Base-by-base conservation (phyloP, 2,888 invertebrate genomes). In the Ceriagrion tenellum region DNA sequence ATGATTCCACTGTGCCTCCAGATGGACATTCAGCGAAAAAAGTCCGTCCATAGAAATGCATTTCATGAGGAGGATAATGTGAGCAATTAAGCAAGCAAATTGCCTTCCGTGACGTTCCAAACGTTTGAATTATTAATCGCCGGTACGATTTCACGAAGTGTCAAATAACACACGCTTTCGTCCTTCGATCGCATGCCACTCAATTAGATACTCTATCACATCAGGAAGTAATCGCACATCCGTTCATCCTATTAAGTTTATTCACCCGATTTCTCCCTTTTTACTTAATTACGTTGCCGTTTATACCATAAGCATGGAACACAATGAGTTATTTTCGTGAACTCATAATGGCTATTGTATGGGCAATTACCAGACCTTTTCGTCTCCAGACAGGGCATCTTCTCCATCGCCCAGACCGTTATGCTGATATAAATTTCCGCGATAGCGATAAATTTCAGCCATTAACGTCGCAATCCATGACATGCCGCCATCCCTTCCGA, bases 401-500 rank as follows among this genome's bases (percentile, higher is more conserved):
- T 35, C 10, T 81, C 13, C 81, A 81, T 35, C 35, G 81, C 35
- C 40, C 13, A n/a, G 55, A 69, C 93, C 93, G 93, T 93, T 93
- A 93, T 74, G 63, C 47, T 35, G 93, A 69, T 93, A 69, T 47
- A 47, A 74, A 81, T 81, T 74, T 93, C 69, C 69, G 26, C 93
- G 74, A 6, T 30, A 56, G 91, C 91, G 63, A 93, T 93, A 74
- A 93, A 93, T 93, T 55, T 47, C n/a, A 40, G 47, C 93, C 93
- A 93, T 93, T 93, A 93, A 47, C 93, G 93, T 93, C 93, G 47
- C 69, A 47, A 35, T 35, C 23, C 93, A 40, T 26, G 93, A 81
- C 81, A 81, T 35, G 81, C 81, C n/a, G 2, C 26, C 69, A 69
- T n/a, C 69, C 69, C n/a, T n/a, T 35, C 35, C 81, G 13, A 3